phyloP scores from a whole-genome alignment of 1,140 invertebrate species.

The Leptopilina clavipes region DNA sequence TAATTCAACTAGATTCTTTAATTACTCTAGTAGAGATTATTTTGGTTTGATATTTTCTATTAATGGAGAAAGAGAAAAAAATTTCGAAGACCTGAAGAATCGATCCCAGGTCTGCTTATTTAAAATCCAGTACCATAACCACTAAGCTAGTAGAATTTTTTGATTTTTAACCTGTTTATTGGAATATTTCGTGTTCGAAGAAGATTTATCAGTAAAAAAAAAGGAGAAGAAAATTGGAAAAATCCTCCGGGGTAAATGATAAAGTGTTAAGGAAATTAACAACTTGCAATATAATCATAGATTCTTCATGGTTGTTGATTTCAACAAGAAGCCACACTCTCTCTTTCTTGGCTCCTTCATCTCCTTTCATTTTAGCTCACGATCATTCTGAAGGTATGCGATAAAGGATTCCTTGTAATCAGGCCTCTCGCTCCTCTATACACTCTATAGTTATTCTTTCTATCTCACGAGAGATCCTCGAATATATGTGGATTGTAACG shows the following conservation, averaged over 20 bases:
- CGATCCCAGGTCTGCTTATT: too few relatives aligned
- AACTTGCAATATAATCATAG: constrained; percentile 14
- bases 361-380: constrained; percentile 16
- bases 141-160: too few relatives aligned
- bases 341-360: not conserved
- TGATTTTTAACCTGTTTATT: too few relatives aligned
- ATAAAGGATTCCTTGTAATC: constrained; percentile 28
- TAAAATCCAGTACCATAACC: too few relatives aligned
- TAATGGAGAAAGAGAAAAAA: too few relatives aligned
- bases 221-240: not conserved
- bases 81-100: too few relatives aligned
- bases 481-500: not conserved
- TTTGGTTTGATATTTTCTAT: too few relatives aligned
- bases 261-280: constrained; percentile 11
- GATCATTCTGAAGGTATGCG: constrained; percentile 23
- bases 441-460: not conserved
- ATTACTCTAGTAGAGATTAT: too few relatives aligned
- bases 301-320: constrained; percentile 22
- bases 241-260: not conserved
- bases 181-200: too few relatives aligned
- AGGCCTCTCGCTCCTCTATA: not conserved
- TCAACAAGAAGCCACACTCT: constrained; percentile 20
- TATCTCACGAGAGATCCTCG: not conserved
- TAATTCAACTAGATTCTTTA: too few relatives aligned
- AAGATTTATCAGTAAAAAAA: too few relatives aligned